phyloP scores from a whole-genome alignment of 2,113 vertebrate genomes.

The Anser brachyrhynchus region DNA sequence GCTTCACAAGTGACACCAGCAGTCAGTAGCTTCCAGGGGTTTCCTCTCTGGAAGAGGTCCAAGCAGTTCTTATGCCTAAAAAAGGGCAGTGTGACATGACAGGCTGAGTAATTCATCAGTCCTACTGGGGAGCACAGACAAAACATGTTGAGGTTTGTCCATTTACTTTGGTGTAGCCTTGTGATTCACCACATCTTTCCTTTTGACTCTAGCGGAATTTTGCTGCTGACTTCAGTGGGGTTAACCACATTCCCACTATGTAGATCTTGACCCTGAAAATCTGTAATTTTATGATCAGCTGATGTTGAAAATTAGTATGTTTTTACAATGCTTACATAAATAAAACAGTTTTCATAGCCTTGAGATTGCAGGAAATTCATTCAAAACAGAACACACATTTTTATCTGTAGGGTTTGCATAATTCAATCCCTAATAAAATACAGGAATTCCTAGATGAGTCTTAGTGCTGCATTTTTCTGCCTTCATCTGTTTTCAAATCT shows the following conservation, averaged over 20 bases:
- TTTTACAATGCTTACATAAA: neutral
- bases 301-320: neutral
- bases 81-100: conserved; percentile 7
- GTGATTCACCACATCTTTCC: neutral
- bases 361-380: neutral
- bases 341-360: neutral
- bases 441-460: neutral
- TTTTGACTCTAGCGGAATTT: neutral
- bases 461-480: neutral
- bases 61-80: neutral
- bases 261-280: neutral
- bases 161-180: neutral
- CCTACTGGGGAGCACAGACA: neutral
- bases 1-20: neutral
- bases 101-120: neutral
- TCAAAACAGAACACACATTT: neutral
- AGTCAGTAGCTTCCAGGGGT: neutral
- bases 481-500: neutral
- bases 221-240: neutral
- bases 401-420: neutral
- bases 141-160: neutral
- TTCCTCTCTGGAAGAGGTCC: conserved; percentile 18
- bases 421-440: neutral
- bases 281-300: neutral
- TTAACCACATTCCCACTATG: neutral